Evolutionary conservation across 1,140 invertebrate genomes (phyloP).

Genomic region (Musca vetustissima): DNA sequence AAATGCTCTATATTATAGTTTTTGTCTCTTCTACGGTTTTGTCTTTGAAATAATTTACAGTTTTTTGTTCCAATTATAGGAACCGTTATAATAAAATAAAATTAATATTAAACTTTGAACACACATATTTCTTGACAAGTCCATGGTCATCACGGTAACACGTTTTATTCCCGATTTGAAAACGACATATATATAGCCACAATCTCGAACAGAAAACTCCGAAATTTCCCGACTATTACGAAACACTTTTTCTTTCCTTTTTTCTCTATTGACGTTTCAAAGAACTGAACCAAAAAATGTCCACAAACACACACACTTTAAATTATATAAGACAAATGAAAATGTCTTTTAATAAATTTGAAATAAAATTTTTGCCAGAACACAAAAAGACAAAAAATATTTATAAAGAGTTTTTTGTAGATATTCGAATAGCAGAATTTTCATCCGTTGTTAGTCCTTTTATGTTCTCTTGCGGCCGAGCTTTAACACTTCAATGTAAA

Average conservation of each 20-base stretch:
- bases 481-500: neutral
- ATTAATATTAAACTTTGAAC: slow-evolving; percentile 54
- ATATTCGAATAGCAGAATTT: neutral
- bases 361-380: neutral
- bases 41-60: slow-evolving; percentile 35
- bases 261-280: too few relatives aligned
- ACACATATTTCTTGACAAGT: slow-evolving; percentile 50
- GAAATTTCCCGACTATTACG: neutral
- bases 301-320: too few relatives aligned
- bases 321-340: too few relatives aligned
- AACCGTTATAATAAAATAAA: slow-evolving; percentile 57
- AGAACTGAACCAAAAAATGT: too few relatives aligned
- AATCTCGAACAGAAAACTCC: too few relatives aligned
- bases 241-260: slow-evolving; percentile 5
- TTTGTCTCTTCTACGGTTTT: neutral
- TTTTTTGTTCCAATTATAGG: slow-evolving; percentile 56
- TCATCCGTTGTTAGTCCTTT: neutral
- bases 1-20: neutral
- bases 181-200: neutral
- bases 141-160: slow-evolving; percentile 33
- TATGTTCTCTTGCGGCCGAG: neutral
- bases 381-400: slow-evolving; percentile 6
- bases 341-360: neutral
- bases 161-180: neutral
- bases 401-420: neutral